Conservation (phyloP, 2,888 invertebrate genomes). For the Acholoe squamosa region DNA sequence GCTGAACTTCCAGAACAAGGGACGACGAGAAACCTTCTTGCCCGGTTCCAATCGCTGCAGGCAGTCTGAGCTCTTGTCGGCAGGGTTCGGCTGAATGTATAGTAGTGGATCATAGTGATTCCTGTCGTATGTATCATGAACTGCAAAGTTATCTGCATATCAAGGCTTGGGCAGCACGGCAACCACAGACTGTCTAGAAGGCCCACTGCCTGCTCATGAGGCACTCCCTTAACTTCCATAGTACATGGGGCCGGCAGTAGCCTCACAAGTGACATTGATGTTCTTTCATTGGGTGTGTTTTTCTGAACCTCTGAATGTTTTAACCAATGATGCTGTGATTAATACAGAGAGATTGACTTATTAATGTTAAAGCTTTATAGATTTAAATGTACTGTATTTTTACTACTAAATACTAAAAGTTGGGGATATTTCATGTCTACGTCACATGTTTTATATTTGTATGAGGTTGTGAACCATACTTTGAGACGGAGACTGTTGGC, state of each 20-base stretch:
- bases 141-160: conserved; percentile 1
- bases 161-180: not conserved
- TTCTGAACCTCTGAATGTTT: not conserved
- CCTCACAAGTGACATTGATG: not conserved
- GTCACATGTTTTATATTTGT: conserved; percentile 1
- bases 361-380: conserved; percentile 17
- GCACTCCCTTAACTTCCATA: not conserved
- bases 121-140: not conserved
- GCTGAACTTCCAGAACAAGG: conserved; percentile 85
- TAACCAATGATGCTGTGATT: not conserved
- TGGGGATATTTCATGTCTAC: not conserved
- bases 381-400: not conserved
- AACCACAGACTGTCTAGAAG: not conserved
- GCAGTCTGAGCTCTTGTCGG: conserved; percentile 21
- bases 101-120: not conserved
- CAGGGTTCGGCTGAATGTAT: not conserved
- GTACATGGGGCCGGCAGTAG: not conserved
- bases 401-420: not conserved
- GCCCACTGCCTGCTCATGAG: not conserved
- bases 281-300: not conserved
- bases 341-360: conserved; percentile 4
- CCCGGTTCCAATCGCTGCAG: conserved; percentile 93
- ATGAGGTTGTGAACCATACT: conserved; percentile 8
- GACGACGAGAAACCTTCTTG: conserved; percentile 91
- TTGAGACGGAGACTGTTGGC: not conserved